Evolutionary conservation across 1,140 invertebrate genomes (phyloP).

Genomic region (Cyclargus thomasi): DNA sequence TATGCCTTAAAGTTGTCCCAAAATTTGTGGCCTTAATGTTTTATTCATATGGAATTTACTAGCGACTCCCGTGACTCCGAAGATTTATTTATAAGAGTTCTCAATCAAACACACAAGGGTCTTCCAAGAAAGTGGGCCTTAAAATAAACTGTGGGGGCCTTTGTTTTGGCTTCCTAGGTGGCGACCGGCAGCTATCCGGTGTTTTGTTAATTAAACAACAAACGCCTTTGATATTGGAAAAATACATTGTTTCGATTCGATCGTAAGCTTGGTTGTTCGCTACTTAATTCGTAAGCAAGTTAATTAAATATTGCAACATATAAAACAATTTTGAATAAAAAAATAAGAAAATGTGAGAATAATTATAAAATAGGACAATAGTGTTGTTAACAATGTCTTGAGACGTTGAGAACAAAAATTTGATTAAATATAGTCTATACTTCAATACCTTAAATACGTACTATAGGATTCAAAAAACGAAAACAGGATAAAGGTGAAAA

Average conservation of each 20-base stretch:
- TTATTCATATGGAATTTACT: constrained; percentile 28
- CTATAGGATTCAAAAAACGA: no score
- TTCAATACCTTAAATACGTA: no score
- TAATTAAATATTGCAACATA: no score
- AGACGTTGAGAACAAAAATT: no score
- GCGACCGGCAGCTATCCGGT: constrained; percentile 25
- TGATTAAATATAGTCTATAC: no score
- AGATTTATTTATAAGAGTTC: constrained; percentile 62
- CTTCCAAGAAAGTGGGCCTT: constrained; percentile 50
- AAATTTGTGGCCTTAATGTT: constrained; percentile 19
- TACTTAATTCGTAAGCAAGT: no score
- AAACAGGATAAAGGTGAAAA: no score
- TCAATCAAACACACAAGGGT: constrained; percentile 52
- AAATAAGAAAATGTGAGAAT: no score
- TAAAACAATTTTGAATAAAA: no score
- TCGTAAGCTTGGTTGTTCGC: no score
- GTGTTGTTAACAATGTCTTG: no score
- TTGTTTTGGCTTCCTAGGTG: constrained; percentile 65
- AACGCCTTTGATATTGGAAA: neutral
- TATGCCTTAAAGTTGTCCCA: constrained; percentile 13
- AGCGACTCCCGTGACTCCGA: constrained; percentile 23
- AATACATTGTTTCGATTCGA: neutral
- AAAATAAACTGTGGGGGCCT: constrained; percentile 46
- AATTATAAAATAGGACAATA: no score
- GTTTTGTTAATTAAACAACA: constrained; percentile 7